A percentile compares a stretch with the other conserved stretches of the same genome.
Evolutionary conservation across 2,888 invertebrate species (phyloP).

Genomic region (Pherbina coryleti): DNA sequence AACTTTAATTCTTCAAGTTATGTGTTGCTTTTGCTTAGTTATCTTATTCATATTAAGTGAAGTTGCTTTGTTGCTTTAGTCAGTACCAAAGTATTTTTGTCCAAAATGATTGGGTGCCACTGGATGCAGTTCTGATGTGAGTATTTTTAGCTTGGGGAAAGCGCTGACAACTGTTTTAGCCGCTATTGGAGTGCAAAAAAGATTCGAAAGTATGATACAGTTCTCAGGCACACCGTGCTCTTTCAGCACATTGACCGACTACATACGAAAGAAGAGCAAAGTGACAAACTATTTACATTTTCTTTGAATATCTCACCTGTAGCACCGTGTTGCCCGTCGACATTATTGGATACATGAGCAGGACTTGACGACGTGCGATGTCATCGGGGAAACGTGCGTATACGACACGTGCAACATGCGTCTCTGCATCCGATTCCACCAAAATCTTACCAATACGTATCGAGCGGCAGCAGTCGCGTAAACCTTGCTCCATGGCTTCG

Average conservation of each 20-base stretch:
- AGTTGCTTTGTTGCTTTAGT: constrained; percentile 71
- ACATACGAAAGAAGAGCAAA: constrained; percentile 62
- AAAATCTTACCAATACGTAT: constrained; percentile 98
- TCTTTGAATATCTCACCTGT: constrained; percentile 69
- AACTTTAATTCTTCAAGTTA: too few relatives aligned
- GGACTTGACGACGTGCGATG: constrained; percentile 86
- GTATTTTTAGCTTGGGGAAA: constrained; percentile 92
- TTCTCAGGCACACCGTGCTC: constrained; percentile 95
- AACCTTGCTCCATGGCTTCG: constrained; percentile 96
- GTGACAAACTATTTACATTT: background rate
- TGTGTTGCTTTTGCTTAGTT: too few relatives aligned
- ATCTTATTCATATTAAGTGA: too few relatives aligned
- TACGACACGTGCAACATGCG: constrained; percentile 95
- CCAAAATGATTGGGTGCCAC: constrained; percentile 98
- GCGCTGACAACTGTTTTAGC: constrained; percentile 86
- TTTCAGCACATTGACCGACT: constrained; percentile 93
- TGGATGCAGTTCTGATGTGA: constrained; percentile 95
- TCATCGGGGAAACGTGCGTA: constrained; percentile 98
- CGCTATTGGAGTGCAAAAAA: constrained; percentile 95
- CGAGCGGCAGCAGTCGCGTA: constrained; percentile 96
- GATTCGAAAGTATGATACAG: constrained; percentile 95
- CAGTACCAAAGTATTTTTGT: constrained; percentile 98
- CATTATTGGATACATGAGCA: constrained; percentile 99
- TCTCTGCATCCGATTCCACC: constrained; percentile 95
- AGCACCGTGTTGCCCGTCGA: constrained; percentile 97